Evolutionary conservation across 2,797 vertebrate species (phyloP).

Genomic region (Myotis findleyi): DNA sequence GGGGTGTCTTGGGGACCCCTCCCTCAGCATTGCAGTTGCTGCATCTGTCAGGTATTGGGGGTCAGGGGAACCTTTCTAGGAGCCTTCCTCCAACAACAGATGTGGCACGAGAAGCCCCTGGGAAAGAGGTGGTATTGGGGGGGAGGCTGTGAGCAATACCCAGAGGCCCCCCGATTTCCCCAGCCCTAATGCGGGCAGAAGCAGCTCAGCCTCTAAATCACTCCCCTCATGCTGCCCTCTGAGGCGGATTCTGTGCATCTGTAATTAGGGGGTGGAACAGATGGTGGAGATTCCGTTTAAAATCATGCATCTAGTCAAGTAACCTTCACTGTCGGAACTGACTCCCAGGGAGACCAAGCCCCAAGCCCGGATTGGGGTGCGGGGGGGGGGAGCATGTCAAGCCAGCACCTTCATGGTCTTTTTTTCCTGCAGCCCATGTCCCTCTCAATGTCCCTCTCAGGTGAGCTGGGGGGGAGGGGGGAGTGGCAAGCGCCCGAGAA

Average conservation of each 20-base stretch:
- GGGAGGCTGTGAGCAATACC: constrained; percentile 45
- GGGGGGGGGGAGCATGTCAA: neutral
- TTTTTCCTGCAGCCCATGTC: neutral
- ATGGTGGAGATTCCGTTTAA: constrained; percentile 90
- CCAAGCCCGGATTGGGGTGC: constrained; percentile 57
- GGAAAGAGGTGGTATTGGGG: constrained; percentile 34
- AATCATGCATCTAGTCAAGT: constrained; percentile 91
- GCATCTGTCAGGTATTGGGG: constrained; percentile 44
- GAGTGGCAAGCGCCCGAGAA: constrained; percentile 35
- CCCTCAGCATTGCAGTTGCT: constrained; percentile 14
- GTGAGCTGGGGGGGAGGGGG: constrained; percentile 23
- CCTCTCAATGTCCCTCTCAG: constrained; percentile 68
- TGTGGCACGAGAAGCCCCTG: neutral
- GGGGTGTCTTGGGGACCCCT: constrained; percentile 42
- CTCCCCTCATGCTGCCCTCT: constrained; percentile 88
- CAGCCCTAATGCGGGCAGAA: constrained; percentile 77
- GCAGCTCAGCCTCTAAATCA: constrained; percentile 86
- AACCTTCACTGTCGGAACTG: constrained; percentile 89
- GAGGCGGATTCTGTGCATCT: constrained; percentile 87
- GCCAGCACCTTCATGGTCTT: constrained; percentile 34
- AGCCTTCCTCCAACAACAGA: constrained; percentile 29
- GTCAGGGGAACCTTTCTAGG: neutral
- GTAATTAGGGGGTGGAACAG: constrained; percentile 91
- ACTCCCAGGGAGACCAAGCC: constrained; percentile 82
- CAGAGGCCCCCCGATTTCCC: constrained; percentile 19